phyloP scores from a whole-genome alignment of 2,888 invertebrate species.

The Mongoloraphidia duomilia region DNA sequence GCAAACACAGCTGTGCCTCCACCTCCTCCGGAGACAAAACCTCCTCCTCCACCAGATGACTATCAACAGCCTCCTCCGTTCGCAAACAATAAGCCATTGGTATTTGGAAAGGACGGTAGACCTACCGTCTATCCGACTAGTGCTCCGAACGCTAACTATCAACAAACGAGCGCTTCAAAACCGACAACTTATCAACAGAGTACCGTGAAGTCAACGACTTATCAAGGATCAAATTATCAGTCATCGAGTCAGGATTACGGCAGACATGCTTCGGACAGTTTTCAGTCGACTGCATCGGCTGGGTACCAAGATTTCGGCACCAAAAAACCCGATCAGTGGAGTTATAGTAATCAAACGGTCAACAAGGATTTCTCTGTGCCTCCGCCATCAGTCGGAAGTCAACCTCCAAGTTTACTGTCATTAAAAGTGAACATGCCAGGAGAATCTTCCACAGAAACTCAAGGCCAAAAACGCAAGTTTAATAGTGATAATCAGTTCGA shows the following conservation, averaged over 20 bases:
- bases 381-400: not conserved
- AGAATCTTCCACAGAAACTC: constrained; percentile 12
- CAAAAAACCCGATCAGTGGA: too few species aligned
- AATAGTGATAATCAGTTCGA: too few species aligned
- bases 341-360: too few species aligned
- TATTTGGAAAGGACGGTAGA: constrained; percentile 28
- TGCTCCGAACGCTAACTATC: not conserved
- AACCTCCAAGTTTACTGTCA: constrained; percentile 8
- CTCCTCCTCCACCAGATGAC: constrained; percentile 28
- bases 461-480: not conserved
- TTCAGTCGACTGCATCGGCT: not conserved
- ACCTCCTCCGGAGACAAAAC: constrained; percentile 31
- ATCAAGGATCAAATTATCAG: constrained; percentile 2
- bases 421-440: constrained; percentile 7
- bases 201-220: not conserved
- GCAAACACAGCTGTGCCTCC: constrained; percentile 29
- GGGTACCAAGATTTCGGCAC: too few species aligned
- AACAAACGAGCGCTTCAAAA: not conserved
- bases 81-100: constrained; percentile 23
- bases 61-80: constrained; percentile 22
- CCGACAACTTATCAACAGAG: not conserved
- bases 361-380: too few species aligned
- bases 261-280: not conserved
- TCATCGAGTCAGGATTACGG: not conserved
- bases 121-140: constrained; percentile 20